phyloP scores from a whole-genome alignment of 2,113 vertebrate genomes.

The Acanthisitta chloris region DNA sequence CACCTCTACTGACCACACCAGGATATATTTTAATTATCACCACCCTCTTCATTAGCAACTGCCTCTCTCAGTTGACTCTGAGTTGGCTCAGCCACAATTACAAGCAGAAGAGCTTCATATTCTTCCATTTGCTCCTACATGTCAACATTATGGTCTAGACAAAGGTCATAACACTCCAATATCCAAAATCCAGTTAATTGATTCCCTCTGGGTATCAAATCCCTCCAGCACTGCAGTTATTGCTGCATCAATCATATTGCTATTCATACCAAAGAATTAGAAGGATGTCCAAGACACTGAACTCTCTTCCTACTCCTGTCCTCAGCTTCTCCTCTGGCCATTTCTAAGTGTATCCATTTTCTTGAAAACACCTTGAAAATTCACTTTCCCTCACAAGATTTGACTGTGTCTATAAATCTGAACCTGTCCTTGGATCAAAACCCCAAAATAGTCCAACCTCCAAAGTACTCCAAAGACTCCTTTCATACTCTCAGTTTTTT shows the following conservation, averaged over 20 bases:
- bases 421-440: not conserved
- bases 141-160: conserved; percentile 22
- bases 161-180: conserved; percentile 57
- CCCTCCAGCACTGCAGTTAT: conserved; percentile 34
- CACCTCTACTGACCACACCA: not conserved
- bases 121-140: not conserved
- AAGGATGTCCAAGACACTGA: conserved; percentile 39
- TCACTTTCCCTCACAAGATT: conserved; percentile 25
- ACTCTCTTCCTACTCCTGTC: not conserved
- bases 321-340: conserved; percentile 10
- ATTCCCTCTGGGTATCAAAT: conserved; percentile 57
- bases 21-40: not conserved
- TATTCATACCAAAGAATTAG: conserved; percentile 54
- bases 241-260: conserved; percentile 62
- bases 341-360: conserved; percentile 41
- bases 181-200: conserved; percentile 64
- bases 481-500: not conserved
- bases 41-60: not conserved
- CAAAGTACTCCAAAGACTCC: not conserved
- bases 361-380: conserved; percentile 51
- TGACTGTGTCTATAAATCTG: conserved; percentile 56
- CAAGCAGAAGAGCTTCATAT: not conserved
- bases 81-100: not conserved
- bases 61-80: not conserved
- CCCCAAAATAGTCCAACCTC: not conserved